phyloP scores from a whole-genome alignment of 2,888 invertebrate genomes.

The Stegana nigrithorax region DNA sequence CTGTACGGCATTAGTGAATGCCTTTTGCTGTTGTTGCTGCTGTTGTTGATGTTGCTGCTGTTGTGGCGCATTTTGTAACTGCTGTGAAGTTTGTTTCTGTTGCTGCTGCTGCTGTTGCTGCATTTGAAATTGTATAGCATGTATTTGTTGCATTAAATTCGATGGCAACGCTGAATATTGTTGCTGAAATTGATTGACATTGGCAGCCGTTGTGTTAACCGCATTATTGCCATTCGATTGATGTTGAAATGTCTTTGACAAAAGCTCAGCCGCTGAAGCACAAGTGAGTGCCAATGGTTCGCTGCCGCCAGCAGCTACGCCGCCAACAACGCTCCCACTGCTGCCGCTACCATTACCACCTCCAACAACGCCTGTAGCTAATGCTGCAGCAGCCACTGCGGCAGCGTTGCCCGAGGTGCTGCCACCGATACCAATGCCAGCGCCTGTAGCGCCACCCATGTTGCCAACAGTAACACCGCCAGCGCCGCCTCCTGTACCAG shows the following conservation, averaged over 20 bases:
- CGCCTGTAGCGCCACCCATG: too few relatives aligned
- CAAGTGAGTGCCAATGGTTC: conserved; percentile 58
- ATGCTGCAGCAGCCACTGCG: too few relatives aligned
- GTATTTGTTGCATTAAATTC: conserved; percentile 57
- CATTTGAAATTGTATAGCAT: conserved; percentile 60
- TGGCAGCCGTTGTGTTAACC: conserved; percentile 32
- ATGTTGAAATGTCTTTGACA: conserved; percentile 54
- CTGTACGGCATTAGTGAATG: conserved; percentile 32
- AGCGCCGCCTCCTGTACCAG: background rate
- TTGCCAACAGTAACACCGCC: background rate
- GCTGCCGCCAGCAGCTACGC: conserved; percentile 19
- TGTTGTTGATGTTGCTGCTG: conserved; percentile 67
- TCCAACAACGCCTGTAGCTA: background rate
- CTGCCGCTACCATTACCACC: too few relatives aligned
- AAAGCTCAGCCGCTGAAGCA: conserved; percentile 57
- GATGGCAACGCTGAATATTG: conserved; percentile 55
- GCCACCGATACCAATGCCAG: too few relatives aligned
- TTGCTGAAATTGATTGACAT: conserved; percentile 52
- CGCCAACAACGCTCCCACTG: too few relatives aligned
- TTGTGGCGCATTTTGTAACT: conserved; percentile 69
- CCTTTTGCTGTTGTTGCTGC: conserved; percentile 40
- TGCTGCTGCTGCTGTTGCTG: conserved; percentile 70
- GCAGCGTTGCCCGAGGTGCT: too few relatives aligned
- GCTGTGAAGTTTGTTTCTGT: conserved; percentile 37
- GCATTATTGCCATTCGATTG: conserved; percentile 53